These are phyloP conservation scores for Platichthys stellatus DNA, from an alignment of 2,113 vertebrate genomes.

Conservation along the genomic window DNA sequence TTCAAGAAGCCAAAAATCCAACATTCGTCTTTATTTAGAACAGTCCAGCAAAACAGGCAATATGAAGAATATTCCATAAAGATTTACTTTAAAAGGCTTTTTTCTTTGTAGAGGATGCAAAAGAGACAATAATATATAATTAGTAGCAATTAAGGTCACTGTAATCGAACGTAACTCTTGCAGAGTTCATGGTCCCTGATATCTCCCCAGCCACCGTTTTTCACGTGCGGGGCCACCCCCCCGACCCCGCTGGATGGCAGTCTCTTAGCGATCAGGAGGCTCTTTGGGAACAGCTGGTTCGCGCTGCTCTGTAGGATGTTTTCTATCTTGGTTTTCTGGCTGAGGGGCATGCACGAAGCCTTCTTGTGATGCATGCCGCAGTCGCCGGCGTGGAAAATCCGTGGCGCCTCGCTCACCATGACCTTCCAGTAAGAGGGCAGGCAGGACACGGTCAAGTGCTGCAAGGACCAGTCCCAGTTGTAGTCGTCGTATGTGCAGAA, in stretches of 20 bases:
- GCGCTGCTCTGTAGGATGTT: slow-evolving; percentile 89
- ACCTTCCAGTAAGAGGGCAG: slow-evolving; percentile 97
- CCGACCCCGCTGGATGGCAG: slow-evolving; percentile 86
- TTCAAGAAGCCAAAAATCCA: slow-evolving; percentile 77
- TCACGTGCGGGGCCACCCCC: slow-evolving; percentile 92
- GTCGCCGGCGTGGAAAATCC: slow-evolving; percentile 95
- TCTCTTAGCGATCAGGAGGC: slow-evolving; percentile 87
- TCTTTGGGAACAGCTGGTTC: slow-evolving; percentile 92
- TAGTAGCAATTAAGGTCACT: slow-evolving; percentile 86
- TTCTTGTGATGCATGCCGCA: slow-evolving; percentile 99
- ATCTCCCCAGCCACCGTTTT: slow-evolving; percentile 98
- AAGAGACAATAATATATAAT: slow-evolving; percentile 78
- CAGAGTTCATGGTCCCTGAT: slow-evolving; percentile 99
- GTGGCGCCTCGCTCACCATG: slow-evolving; percentile 92
- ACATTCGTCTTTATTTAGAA: slow-evolving; percentile 83
- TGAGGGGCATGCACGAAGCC: slow-evolving; percentile 87
- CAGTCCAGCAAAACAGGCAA: slow-evolving; percentile 85
- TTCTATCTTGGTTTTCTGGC: slow-evolving; percentile 94
- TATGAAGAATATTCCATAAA: slow-evolving; percentile 84
- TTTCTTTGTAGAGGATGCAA: slow-evolving; percentile 84
- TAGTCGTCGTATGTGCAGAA: slow-evolving; percentile 99
- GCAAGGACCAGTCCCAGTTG: slow-evolving; percentile 99
- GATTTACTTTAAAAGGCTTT: slow-evolving; percentile 81
- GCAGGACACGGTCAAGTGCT: slow-evolving; percentile 93
- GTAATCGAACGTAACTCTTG: slow-evolving; percentile 96